Evolutionary conservation across 2,113 vertebrate genomes (phyloP).

Genomic region (Crotalus viridis): DNA sequence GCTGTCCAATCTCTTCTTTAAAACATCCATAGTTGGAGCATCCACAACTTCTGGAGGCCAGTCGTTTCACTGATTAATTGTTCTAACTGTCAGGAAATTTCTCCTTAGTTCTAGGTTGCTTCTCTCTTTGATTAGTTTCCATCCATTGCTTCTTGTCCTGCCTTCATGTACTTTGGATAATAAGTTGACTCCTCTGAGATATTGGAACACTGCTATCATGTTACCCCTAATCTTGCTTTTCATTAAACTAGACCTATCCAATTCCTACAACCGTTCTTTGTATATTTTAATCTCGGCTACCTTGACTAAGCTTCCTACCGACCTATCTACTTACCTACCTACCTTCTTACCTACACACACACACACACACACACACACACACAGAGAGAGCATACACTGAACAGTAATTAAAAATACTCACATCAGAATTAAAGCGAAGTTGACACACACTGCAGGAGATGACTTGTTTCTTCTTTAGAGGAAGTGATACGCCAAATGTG

Average conservation of each 20-base stretch:
- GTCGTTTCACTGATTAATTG: not conserved
- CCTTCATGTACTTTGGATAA: not conserved
- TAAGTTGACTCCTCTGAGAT: not conserved
- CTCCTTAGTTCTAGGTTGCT: not conserved
- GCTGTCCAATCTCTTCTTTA: not conserved
- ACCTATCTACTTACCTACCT: not conserved
- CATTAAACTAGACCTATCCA: not conserved
- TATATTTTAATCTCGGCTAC: not conserved
- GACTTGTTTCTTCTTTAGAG: conserved; percentile 91
- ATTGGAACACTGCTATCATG: not conserved
- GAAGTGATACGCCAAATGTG: conserved; percentile 93
- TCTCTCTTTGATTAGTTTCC: not conserved
- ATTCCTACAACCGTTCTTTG: not conserved
- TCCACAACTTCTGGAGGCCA: not conserved
- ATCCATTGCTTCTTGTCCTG: not conserved
- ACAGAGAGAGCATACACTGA: not conserved
- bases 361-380: not conserved
- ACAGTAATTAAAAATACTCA: conserved; percentile 74
- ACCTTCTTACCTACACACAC: not conserved
- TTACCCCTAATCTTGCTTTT: not conserved
- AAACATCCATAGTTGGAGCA: not conserved
- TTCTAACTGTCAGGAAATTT: not conserved
- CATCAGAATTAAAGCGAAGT: conserved; percentile 95
- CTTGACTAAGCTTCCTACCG: not conserved
- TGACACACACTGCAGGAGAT: conserved; percentile 96